Conservation (phyloP, 2,888 invertebrate genomes). For the Pyrochroa serraticornis region DNA sequence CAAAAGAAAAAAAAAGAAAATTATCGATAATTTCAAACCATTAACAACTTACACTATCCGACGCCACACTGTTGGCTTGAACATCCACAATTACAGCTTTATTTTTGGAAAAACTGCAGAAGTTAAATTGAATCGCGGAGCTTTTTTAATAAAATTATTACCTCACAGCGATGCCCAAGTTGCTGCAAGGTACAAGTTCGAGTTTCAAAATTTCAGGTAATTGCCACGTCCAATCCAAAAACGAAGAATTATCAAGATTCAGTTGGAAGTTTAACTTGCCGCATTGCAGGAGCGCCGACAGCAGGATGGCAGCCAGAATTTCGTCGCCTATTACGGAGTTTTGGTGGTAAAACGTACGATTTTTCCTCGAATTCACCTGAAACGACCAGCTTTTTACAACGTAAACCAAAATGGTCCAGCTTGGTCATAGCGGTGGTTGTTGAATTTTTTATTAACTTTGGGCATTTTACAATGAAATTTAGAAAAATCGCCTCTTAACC, state of each 20-base stretch:
- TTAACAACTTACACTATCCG: slow-evolving; percentile 66
- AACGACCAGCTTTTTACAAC: slow-evolving; percentile 15
- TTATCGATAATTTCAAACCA: neutral
- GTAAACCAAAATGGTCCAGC: too few relatives aligned
- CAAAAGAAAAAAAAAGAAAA: slow-evolving; percentile 32
- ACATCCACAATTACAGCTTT: slow-evolving; percentile 66
- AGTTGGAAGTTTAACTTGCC: slow-evolving; percentile 61
- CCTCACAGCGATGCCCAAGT: slow-evolving; percentile 67
- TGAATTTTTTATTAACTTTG: too few relatives aligned
- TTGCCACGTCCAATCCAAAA: slow-evolving; percentile 69
- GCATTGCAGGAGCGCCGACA: slow-evolving; percentile 63
- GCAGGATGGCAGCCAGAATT: slow-evolving; percentile 65
- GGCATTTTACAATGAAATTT: too few relatives aligned
- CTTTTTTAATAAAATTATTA: slow-evolving; percentile 34
- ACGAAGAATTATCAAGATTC: slow-evolving; percentile 64
- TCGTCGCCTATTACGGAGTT: slow-evolving; percentile 67
- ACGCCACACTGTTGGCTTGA: slow-evolving; percentile 65
- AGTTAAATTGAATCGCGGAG: neutral
- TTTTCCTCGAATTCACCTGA: slow-evolving; percentile 36
- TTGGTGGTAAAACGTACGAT: slow-evolving; percentile 45
- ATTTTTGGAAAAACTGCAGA: slow-evolving; percentile 62
- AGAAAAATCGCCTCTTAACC: too few relatives aligned
- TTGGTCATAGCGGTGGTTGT: too few relatives aligned
- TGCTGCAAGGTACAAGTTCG: slow-evolving; percentile 68
- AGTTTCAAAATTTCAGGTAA: slow-evolving; percentile 62